Evolutionary conservation across 2,888 invertebrate species (phyloP).

Genomic region (Tenthredo livida): DNA sequence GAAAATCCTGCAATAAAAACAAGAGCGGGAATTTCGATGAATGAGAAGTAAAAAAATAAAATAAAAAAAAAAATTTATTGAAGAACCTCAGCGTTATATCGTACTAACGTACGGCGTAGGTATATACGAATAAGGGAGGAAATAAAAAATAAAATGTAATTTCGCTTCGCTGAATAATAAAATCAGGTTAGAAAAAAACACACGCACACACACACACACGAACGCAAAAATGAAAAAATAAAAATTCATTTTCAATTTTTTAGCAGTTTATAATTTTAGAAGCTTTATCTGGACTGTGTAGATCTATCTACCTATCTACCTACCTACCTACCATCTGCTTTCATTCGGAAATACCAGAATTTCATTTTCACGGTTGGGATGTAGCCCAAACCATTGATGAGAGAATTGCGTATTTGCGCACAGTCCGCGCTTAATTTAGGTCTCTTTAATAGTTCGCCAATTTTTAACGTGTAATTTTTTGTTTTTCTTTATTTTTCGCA

Average conservation of each 20-base stretch:
- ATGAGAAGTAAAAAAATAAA: neutral
- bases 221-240: neutral
- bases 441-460: neutral
- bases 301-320: neutral
- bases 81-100: neutral
- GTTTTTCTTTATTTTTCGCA: too few relatives aligned
- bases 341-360: neutral
- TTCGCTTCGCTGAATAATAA: neutral
- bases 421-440: constrained; percentile 11
- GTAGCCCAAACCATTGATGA: neutral
- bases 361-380: neutral
- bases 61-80: neutral
- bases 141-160: neutral
- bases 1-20: neutral
- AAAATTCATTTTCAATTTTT: constrained; percentile 2
- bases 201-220: neutral
- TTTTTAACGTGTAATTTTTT: neutral
- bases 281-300: neutral
- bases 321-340: neutral
- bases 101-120: neutral
- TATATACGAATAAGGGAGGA: neutral
- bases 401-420: neutral
- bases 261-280: neutral
- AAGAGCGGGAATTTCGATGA: neutral
- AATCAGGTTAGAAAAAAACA: neutral